Base-by-base conservation (phyloP, 1,140 invertebrate genomes). In the Triops longicaudatus region DNA sequence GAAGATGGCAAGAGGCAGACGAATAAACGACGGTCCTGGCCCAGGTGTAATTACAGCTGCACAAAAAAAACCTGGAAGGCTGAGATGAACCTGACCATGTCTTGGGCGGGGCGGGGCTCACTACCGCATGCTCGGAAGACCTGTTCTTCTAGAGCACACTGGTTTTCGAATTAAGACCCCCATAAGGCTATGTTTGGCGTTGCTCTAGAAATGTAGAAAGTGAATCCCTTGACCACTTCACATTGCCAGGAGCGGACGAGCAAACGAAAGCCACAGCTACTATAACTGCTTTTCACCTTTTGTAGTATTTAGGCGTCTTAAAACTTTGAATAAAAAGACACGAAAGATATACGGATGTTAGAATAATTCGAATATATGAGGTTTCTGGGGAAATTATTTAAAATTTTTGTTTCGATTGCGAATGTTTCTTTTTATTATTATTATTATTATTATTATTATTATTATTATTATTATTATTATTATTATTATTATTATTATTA, bases 191-290 rank as follows among this genome's bases (percentile, higher is more conserved):
- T 63, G 50, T 63, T 63, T 63, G 50, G 50, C 50, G 50, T 63
- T 63, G n/a, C 50, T 63, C 50, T 63, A 63, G 50, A 63, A 63
- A 63, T 63, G 50, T 63, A 63, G 50, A 63, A 63, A 63, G 50
- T 63, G 50, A 63, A 63, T 63, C 50, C 50, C 31, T 37, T 63
- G 50, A 63, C n/a, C 50, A 63, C 50, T 63, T 63, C 50, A 63
- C 22, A 63, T 63, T 63, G 50, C 50, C 50, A 63, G 50, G 50
- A 63, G 50, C 50, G n/a, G 50, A 22, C 50, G n/a, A 63, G 50
- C 50, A 14, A 63, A 22, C 50, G 17, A 63, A 63, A 63, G 22
- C 31, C 31, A n/a, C n/a, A 2, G 31, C 7, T 37, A 7, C 31
- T 4, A 37, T 37, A 37, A 37, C 31, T 37, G 2, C 31, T 37